Conservation (phyloP, 1,140 invertebrate species). For the Procambarus clarkii region DNA sequence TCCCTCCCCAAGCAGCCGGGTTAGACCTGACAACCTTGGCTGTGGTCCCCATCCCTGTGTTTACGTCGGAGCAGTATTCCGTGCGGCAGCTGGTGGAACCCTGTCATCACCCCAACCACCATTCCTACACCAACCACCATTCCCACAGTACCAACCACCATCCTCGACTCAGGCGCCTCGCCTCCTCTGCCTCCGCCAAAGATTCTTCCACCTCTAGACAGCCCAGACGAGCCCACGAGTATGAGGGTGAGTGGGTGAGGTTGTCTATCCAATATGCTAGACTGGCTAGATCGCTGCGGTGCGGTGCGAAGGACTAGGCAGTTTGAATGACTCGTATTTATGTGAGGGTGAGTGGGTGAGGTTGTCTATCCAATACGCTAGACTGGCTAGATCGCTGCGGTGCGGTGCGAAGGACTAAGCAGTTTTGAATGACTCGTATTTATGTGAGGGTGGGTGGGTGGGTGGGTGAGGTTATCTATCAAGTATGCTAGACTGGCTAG, state of each 20-base stretch:
- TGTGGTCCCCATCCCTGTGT: conserved; percentile 17
- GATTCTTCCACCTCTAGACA: background rate
- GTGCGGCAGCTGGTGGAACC: background rate
- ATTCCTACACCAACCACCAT: too few relatives aligned
- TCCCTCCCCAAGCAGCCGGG: background rate
- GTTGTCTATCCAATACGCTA: too few relatives aligned
- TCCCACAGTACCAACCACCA: background rate
- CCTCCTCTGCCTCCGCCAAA: background rate
- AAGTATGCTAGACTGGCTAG: too few relatives aligned
- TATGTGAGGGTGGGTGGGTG: background rate
- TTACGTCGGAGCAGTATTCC: conserved; percentile 5
- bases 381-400: too few relatives aligned
- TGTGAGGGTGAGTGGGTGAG: background rate
- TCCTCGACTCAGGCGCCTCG: background rate
- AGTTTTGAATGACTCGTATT: too few relatives aligned
- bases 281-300: too few relatives aligned
- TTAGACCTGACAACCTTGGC: background rate
- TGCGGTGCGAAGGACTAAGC: too few relatives aligned
- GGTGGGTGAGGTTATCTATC: background rate
- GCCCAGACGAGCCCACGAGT: background rate
- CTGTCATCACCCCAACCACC: background rate
- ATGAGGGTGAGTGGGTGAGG: background rate
- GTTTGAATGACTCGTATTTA: too few relatives aligned
- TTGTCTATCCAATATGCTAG: too few relatives aligned
- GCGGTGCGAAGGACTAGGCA: too few relatives aligned